Evolutionary conservation across 1,140 invertebrate species (phyloP).

Genomic region (Eurosta solidaginis): DNA sequence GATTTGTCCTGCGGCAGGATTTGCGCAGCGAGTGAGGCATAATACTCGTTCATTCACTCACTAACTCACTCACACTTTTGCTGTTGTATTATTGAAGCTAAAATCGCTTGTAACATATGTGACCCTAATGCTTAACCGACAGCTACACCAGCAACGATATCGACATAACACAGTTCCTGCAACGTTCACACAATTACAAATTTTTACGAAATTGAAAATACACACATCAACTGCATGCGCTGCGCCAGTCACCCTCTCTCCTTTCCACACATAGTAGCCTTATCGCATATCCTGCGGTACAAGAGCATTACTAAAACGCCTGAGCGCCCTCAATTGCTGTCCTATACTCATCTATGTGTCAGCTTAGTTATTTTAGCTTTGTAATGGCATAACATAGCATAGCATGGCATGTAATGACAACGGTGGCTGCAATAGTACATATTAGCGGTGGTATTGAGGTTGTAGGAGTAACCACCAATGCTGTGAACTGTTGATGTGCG

Average conservation of each 20-base stretch:
- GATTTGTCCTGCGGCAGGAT: background rate
- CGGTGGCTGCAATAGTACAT: background rate
- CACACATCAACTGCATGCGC: too few species aligned
- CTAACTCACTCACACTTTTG: background rate
- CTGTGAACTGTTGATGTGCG: slow-evolving; percentile 13
- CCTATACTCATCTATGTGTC: background rate
- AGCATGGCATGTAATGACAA: background rate
- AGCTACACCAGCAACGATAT: background rate
- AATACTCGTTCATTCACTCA: background rate
- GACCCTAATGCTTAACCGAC: slow-evolving; percentile 20
- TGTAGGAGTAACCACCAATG: slow-evolving; percentile 5
- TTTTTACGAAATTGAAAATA: too few species aligned
- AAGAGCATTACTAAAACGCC: background rate
- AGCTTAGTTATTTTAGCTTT: background rate
- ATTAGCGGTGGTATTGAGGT: slow-evolving; percentile 11
- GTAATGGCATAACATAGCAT: too few species aligned
- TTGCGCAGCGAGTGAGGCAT: slow-evolving; percentile 5
- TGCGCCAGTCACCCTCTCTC: background rate
- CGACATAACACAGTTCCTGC: background rate
- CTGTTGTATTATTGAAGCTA: slow-evolving; percentile 22
- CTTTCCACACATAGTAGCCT: background rate
- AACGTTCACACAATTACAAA: background rate
- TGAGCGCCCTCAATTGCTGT: background rate
- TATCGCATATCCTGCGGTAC: background rate
- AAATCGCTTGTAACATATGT: slow-evolving; percentile 25